Evolutionary conservation across 2,888 invertebrate genomes (phyloP), one percentile per base, ranked within the genome.

Genomic region (Tachina grossa): DNA sequence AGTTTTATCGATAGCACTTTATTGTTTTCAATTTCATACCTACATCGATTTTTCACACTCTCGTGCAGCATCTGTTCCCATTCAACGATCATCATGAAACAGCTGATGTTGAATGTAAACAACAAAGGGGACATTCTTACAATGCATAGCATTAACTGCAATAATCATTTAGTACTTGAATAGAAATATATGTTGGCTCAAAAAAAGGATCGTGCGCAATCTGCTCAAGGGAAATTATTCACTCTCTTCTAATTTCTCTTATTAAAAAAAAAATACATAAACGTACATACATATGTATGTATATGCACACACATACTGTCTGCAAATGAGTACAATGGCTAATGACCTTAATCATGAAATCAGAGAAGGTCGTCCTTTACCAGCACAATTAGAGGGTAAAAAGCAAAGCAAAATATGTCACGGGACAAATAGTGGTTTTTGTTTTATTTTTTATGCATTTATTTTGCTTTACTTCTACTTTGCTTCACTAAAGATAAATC

Each of bases 321-420:
- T 6, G 13, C 14, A 19, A 53, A 49, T n/a, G 57, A 65, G 49
- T 11, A 79, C 22, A 77, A 61, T 83, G 82, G 79, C 79, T 82
- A 83, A 85, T 83, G 85, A 85, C 82, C 79, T 83, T 66, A 79
- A 43, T 65, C 75, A 66, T 75, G 82, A 83, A 82, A 68, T 79
- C 41, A 65, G 78, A 85, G 82, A 82, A 85, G 51, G 63, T 75
- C 41, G 55, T 77, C 61, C 13, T 57, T 47, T 22, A 22, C 16
- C 16, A 41, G 57, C 57, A 59, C 66, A 4, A 49, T 16, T 14
- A 31, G 66, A 57, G 59, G 66, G 59, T 65, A 72, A 51, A 66
- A 71, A 68, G 14, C 31, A 71, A 63, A 65, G 45, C 47, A 53
- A 68, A 71, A 66, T 43, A 43, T 77, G 72, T 74, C 72, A 77